These are phyloP conservation scores for Leptinotarsa haldemani DNA, from an alignment of 2,888 invertebrate genomes.

Conservation along the genomic window DNA sequence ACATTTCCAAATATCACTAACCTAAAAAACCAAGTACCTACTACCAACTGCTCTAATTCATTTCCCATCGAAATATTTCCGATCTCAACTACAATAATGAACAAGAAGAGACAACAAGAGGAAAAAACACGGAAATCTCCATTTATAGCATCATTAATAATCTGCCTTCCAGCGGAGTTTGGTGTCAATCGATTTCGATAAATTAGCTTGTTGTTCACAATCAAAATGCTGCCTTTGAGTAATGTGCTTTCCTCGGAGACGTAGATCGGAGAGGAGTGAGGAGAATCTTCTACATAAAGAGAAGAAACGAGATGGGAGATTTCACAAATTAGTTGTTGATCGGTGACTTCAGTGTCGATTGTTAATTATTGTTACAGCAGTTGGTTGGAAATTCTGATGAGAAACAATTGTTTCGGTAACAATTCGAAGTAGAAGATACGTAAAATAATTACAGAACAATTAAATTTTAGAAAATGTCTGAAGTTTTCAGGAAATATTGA, in stretches of 20 bases:
- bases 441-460: too few species aligned
- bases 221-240: conserved; percentile 25
- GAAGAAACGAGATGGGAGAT: background rate
- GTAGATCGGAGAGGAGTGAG: background rate
- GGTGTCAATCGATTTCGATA: conserved; percentile 35
- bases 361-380: background rate
- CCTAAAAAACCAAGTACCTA: background rate
- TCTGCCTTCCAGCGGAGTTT: conserved; percentile 3
- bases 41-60: background rate
- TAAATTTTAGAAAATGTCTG: too few species aligned
- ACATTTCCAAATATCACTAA: too few species aligned
- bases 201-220: conserved; percentile 38
- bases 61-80: background rate
- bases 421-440: too few species aligned
- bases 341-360: background rate
- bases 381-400: background rate
- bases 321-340: background rate
- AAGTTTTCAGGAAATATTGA: too few species aligned
- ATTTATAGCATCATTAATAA: conserved; percentile 23
- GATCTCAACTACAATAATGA: conserved; percentile 6
- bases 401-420: too few species aligned
- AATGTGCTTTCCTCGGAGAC: background rate
- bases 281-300: background rate
- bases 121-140: conserved; percentile 26
- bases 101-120: background rate